phyloP scores from a whole-genome alignment of 2,888 invertebrate genomes.

The Ophioninae sp. region DNA sequence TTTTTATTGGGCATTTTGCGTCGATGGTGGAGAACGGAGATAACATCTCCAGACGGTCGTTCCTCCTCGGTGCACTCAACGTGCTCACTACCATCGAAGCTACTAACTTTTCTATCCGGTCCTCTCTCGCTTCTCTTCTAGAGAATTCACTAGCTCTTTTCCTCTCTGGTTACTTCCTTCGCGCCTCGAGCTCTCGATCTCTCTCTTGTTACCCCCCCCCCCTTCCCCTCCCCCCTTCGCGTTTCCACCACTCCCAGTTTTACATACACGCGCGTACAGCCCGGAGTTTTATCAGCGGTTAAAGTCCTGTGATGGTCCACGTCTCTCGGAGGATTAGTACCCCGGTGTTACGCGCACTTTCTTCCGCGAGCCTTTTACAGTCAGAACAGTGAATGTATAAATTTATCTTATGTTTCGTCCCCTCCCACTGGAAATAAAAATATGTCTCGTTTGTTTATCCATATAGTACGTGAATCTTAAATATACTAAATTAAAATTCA shows the following conservation, averaged over 20 bases:
- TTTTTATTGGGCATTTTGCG: constrained; percentile 39
- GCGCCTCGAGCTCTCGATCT: too few species aligned
- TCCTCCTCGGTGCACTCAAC: constrained; percentile 63
- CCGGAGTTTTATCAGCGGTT: constrained; percentile 15
- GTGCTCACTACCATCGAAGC: constrained; percentile 22
- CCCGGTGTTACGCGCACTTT: constrained; percentile 41
- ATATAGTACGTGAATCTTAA: background rate
- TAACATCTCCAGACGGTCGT: constrained; percentile 69
- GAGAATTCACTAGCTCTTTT: background rate
- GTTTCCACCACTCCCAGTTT: constrained; percentile 1
- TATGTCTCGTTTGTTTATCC: background rate
- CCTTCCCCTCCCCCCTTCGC: background rate
- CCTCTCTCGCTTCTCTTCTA: background rate
- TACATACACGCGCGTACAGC: constrained; percentile 3
- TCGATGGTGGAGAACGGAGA: constrained; percentile 59
- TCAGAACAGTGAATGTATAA: background rate
- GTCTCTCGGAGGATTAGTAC: constrained; percentile 38
- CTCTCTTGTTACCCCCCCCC: constrained; percentile 6
- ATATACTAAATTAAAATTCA: too few species aligned
- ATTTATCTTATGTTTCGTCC: background rate
- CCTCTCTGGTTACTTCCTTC: background rate
- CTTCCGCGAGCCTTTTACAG: constrained; percentile 2
- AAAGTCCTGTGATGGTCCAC: constrained; percentile 24
- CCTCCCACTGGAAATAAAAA: background rate
- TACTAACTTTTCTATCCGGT: constrained; percentile 45